Conservation (phyloP, 2,797 vertebrate genomes). For the Ptychobarbus kaznakovi region DNA sequence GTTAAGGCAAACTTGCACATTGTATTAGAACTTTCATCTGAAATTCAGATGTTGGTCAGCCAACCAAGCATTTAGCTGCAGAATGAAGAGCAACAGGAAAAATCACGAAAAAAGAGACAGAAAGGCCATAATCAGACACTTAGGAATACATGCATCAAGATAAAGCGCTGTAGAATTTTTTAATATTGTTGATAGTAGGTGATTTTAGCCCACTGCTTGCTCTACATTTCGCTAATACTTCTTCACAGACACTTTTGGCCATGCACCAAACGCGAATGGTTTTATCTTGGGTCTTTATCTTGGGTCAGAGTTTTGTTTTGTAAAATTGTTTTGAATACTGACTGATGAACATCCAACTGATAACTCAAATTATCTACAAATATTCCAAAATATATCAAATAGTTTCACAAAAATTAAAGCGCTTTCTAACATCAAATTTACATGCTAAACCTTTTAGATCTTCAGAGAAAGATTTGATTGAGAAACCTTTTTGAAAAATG, state of each 20-base stretch:
- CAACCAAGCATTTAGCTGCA: constrained; percentile 58
- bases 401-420: not conserved
- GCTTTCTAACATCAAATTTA: constrained; percentile 17
- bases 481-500: constrained; percentile 58
- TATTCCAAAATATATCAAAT: constrained; percentile 10
- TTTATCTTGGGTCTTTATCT: constrained; percentile 49
- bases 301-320: not conserved
- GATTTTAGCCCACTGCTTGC: constrained; percentile 20
- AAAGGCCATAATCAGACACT: constrained; percentile 19
- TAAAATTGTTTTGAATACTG: not conserved
- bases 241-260: constrained; percentile 27
- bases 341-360: not conserved
- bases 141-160: constrained; percentile 11
- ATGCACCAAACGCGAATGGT: constrained; percentile 40
- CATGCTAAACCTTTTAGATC: constrained; percentile 6
- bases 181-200: not conserved
- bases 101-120: constrained; percentile 37
- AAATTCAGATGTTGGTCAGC: constrained; percentile 58
- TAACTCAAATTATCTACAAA: constrained; percentile 11
- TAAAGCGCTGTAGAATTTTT: not conserved
- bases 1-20: constrained; percentile 58
- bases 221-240: constrained; percentile 26
- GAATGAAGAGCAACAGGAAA: constrained; percentile 47
- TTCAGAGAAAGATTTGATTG: not conserved
- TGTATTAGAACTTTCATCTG: constrained; percentile 44